These are phyloP conservation scores for Chanos chanos DNA, from an alignment of 2,797 vertebrate genomes.

Conservation along the genomic window DNA sequence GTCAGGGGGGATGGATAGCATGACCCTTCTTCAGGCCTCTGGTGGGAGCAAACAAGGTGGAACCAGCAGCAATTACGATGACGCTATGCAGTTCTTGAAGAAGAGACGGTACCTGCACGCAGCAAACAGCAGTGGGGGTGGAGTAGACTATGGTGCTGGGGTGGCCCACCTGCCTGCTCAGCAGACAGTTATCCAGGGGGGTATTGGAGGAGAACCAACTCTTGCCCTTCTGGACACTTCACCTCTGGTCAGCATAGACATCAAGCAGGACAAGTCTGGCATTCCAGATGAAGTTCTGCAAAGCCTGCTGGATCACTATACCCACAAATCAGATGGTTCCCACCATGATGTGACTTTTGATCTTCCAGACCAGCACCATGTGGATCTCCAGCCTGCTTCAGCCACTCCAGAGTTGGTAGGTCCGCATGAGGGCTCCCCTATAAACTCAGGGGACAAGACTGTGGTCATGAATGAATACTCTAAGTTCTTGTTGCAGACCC, in stretches of 20 bases:
- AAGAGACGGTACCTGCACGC: conserved; percentile 96
- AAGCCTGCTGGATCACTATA: conserved; percentile 96
- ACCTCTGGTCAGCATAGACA: conserved; percentile 81
- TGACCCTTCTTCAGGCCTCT: conserved; percentile 84
- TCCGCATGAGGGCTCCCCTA: conserved; percentile 81
- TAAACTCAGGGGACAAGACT: conserved; percentile 84
- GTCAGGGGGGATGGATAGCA: conserved; percentile 74
- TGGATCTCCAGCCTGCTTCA: conserved; percentile 87
- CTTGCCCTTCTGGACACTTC: conserved; percentile 90
- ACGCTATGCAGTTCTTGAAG: conserved; percentile 99
- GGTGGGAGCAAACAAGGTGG: conserved; percentile 79
- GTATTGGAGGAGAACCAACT: conserved; percentile 84
- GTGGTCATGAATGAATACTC: conserved; percentile 96
- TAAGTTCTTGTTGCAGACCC: conserved; percentile 96
- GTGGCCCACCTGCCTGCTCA: conserved; percentile 88
- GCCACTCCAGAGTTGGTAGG: conserved; percentile 81
- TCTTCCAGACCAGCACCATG: conserved; percentile 86
- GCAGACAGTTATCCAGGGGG: conserved; percentile 89
- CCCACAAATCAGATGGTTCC: conserved; percentile 84
- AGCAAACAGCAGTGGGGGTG: conserved; percentile 79
- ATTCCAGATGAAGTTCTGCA: conserved; percentile 98
- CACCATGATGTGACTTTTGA: conserved; percentile 92
- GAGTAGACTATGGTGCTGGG: conserved; percentile 81
- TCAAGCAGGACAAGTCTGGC: conserved; percentile 96
- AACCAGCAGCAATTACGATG: conserved; percentile 94